phyloP scores from a whole-genome alignment of 2,113 vertebrate species.

The Murina feae region DNA sequence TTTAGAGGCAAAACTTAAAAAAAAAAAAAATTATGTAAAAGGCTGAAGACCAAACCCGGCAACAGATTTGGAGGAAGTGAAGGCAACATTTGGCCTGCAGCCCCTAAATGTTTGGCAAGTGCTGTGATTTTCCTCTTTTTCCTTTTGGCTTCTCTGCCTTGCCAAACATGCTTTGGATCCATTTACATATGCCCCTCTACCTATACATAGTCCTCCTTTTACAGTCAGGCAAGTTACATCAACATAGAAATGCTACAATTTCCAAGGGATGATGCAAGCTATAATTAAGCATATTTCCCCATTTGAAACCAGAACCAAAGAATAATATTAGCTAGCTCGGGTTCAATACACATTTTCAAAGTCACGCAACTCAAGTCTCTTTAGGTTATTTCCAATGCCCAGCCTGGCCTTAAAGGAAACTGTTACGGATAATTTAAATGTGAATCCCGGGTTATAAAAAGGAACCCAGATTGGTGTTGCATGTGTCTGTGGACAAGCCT shows the following conservation, averaged over 20 bases:
- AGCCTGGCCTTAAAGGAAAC: conserved; percentile 48
- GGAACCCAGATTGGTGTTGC: background rate
- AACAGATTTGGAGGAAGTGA: conserved; percentile 62
- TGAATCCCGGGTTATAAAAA: conserved; percentile 53
- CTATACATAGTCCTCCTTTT: conserved; percentile 77
- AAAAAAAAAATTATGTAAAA: conserved; percentile 64
- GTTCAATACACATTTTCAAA: conserved; percentile 75
- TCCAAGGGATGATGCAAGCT: conserved; percentile 81
- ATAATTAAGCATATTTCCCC: conserved; percentile 83
- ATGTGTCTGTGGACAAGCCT: background rate
- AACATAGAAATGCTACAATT: conserved; percentile 78
- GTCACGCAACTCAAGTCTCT: conserved; percentile 67
- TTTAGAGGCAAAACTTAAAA: conserved; percentile 53
- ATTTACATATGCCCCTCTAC: conserved; percentile 78
- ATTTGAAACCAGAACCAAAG: conserved; percentile 78
- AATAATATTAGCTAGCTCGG: conserved; percentile 77
- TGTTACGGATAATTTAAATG: conserved; percentile 55
- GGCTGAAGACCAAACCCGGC: conserved; percentile 49
- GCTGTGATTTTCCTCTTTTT: conserved; percentile 73
- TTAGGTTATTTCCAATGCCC: conserved; percentile 62
- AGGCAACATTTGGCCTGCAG: conserved; percentile 60
- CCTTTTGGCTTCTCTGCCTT: conserved; percentile 77
- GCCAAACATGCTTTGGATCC: conserved; percentile 80
- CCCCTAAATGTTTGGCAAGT: conserved; percentile 76
- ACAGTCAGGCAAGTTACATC: conserved; percentile 78